Conservation (phyloP, 2,797 vertebrate species). For the Chelonia mydas region DNA sequence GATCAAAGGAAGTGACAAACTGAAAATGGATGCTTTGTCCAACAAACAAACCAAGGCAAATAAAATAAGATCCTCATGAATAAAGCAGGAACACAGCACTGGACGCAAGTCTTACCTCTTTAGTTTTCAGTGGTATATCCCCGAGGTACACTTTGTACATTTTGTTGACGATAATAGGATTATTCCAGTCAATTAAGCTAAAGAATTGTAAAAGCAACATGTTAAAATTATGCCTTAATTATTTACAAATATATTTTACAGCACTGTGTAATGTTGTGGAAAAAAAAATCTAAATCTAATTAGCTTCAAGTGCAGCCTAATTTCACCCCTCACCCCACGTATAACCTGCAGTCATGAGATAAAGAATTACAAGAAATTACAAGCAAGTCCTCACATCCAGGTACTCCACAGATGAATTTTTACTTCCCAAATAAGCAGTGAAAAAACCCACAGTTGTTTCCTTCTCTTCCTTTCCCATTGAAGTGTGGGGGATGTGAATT, state of each 20-base stretch:
- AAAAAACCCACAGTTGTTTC: not conserved
- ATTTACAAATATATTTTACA: not conserved
- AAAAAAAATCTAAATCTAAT: not conserved
- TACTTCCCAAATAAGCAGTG: not conserved
- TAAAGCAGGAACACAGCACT: not conserved
- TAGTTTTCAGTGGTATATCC: constrained; percentile 97
- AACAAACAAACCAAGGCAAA: not conserved
- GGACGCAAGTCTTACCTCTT: constrained; percentile 85
- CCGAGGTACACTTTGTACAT: constrained; percentile 98
- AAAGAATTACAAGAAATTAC: not conserved
- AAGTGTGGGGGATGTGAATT: not conserved
- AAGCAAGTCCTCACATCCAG: not conserved
- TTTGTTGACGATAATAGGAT: constrained; percentile 94
- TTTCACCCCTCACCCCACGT: not conserved
- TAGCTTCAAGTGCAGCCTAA: not conserved
- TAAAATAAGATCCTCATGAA: not conserved
- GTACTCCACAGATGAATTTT: not conserved
- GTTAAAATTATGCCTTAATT: not conserved
- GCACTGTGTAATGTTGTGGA: not conserved
- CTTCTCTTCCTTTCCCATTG: not conserved
- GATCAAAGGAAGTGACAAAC: not conserved
- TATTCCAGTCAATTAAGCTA: constrained; percentile 99
- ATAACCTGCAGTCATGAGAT: not conserved
- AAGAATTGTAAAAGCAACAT: constrained; percentile 47
- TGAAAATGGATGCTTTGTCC: not conserved